Evolutionary conservation across 1,140 invertebrate genomes (phyloP).

Genomic region (Drosophila persimilis): DNA sequence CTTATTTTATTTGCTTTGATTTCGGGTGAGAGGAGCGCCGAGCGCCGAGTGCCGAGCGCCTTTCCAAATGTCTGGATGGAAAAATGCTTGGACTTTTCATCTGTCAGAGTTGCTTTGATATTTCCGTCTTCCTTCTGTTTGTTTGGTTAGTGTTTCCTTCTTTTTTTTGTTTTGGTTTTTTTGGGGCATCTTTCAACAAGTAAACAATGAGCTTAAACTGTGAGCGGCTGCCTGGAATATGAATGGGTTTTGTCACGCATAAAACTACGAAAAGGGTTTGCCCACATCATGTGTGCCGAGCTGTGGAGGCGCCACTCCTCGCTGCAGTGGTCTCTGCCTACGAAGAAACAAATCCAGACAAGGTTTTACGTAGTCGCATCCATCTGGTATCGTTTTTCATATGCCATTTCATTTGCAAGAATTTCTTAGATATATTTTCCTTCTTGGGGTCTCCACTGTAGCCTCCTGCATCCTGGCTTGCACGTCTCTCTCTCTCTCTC

Average conservation of each 20-base stretch:
- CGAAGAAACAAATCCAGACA: too few species aligned
- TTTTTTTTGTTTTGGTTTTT: too few species aligned
- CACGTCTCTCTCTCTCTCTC: not conserved
- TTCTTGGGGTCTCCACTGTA: too few species aligned
- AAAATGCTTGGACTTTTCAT: not conserved
- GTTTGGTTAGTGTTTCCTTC: conserved; percentile 16
- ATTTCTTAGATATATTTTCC: too few species aligned
- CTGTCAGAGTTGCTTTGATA: not conserved
- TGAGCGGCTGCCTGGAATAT: conserved; percentile 24
- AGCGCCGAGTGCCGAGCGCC: too few species aligned
- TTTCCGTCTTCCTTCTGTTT: not conserved
- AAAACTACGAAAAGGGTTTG: conserved; percentile 40
- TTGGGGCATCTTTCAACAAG: conserved; percentile 8
- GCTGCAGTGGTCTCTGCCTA: not conserved
- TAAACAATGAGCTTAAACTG: conserved; percentile 55
- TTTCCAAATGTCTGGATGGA: not conserved
- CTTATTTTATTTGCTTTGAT: conserved; percentile 71
- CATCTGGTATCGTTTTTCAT: too few species aligned
- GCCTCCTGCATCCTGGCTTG: too few species aligned
- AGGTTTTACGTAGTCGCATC: too few species aligned
- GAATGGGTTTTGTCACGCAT: conserved; percentile 51
- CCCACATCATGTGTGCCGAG: not conserved
- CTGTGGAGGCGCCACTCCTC: too few species aligned
- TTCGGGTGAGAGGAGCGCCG: conserved; percentile 15
- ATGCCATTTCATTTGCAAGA: too few species aligned